Evolutionary conservation across 2,113 vertebrate species (phyloP).

Genomic region (Falco punctatus): DNA sequence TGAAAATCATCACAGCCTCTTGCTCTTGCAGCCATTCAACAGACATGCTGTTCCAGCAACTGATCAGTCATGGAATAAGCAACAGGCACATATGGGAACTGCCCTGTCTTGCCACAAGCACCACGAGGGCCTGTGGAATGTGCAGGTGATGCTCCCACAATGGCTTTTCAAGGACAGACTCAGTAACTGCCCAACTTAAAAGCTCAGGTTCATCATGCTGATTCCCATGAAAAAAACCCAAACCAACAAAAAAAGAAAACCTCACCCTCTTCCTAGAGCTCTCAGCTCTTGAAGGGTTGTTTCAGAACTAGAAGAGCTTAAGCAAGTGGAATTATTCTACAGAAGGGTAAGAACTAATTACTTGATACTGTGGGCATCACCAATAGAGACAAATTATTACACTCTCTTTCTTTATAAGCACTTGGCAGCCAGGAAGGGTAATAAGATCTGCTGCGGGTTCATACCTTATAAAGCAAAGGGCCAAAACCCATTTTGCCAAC

Average conservation of each 20-base stretch:
- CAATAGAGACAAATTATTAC: background rate
- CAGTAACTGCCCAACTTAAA: background rate
- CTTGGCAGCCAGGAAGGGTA: background rate
- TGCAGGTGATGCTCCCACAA: background rate
- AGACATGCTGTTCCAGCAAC: background rate
- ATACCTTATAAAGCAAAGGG: background rate
- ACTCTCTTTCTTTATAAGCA: background rate
- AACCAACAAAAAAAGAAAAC: background rate
- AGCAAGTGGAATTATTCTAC: background rate
- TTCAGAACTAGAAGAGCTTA: background rate
- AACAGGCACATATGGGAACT: background rate
- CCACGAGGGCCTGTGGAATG: background rate
- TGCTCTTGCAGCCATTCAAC: background rate
- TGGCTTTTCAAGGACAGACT: background rate
- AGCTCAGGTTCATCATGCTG: background rate
- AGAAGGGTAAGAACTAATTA: background rate
- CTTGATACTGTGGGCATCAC: background rate
- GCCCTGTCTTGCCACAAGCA: background rate
- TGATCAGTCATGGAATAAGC: background rate
- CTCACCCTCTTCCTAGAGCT: background rate
- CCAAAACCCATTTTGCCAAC: background rate
- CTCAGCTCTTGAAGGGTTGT: background rate
- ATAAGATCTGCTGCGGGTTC: background rate
- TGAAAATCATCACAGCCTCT: background rate
- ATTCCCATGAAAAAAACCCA: background rate